phyloP scores from a whole-genome alignment of 2,113 vertebrate genomes.

The Brachyistius frenatus region DNA sequence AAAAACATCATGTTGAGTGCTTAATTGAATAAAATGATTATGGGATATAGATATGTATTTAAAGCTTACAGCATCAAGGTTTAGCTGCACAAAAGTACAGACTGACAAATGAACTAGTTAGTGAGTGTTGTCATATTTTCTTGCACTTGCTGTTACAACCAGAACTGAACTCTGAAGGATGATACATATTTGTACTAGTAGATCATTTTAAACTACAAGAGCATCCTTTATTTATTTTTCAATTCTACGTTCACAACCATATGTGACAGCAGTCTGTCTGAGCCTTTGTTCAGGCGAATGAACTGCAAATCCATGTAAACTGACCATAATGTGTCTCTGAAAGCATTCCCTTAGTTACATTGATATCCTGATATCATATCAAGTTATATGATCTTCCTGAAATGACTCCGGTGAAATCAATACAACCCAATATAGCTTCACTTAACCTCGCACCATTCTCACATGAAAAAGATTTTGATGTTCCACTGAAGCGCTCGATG shows the following conservation, averaged over 20 bases:
- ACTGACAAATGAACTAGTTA: too few species aligned
- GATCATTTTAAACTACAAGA: too few species aligned
- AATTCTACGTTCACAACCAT: not conserved
- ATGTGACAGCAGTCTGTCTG: not conserved
- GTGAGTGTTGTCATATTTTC: too few species aligned
- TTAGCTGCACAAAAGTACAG: too few species aligned
- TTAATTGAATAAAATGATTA: too few species aligned
- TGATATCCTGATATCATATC: slow-evolving; percentile 55
- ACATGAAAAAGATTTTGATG: slow-evolving; percentile 52
- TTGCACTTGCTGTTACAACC: too few species aligned
- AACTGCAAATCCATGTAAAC: not conserved
- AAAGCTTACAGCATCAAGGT: too few species aligned
- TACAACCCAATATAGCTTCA: slow-evolving; percentile 48
- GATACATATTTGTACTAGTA: too few species aligned
- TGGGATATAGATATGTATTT: too few species aligned
- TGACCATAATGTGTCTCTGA: slow-evolving; percentile 39
- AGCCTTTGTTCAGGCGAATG: slow-evolving; percentile 32
- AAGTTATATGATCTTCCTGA: slow-evolving; percentile 61
- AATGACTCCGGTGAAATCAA: slow-evolving; percentile 66
- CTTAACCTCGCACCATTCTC: slow-evolving; percentile 23
- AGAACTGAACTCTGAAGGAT: too few species aligned
- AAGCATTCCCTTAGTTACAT: slow-evolving; percentile 38
- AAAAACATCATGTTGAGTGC: too few species aligned
- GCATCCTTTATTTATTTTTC: too few species aligned
- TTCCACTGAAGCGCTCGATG: slow-evolving; percentile 24